Evolutionary conservation across 2,113 vertebrate species (phyloP).

Genomic region (Urocitellus parryii): DNA sequence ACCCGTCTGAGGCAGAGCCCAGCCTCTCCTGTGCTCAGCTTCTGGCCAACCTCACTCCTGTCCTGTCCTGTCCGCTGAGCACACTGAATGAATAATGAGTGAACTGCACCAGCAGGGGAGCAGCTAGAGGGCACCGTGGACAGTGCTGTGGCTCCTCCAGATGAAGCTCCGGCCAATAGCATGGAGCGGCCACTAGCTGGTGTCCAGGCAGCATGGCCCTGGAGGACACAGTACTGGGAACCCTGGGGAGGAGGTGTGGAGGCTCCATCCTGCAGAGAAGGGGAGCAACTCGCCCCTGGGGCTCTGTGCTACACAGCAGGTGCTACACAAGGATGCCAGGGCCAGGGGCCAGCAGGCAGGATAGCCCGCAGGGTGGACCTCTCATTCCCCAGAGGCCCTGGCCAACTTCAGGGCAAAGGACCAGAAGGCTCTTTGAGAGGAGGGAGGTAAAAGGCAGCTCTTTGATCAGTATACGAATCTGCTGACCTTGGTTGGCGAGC

Average conservation of each 20-base stretch:
- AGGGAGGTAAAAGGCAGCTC: background rate
- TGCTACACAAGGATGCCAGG: accelerated
- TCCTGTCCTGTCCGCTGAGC: background rate
- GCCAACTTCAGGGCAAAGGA: background rate
- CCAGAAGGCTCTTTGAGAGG: background rate
- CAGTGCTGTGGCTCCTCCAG: too few species aligned
- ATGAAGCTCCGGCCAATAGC: background rate
- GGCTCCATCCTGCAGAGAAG: background rate
- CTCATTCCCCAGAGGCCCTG: background rate
- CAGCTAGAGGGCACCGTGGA: accelerated
- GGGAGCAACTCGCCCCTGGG: too few species aligned
- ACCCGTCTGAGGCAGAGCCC: background rate
- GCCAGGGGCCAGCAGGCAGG: background rate
- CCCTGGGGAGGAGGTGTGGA: accelerated
- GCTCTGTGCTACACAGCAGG: background rate
- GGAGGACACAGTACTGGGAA: background rate
- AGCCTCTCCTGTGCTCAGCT: background rate
- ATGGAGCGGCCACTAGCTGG: background rate
- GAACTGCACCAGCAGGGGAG: accelerated
- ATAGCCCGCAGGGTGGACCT: background rate
- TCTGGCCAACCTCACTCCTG: background rate
- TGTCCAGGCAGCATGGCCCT: background rate
- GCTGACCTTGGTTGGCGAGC: background rate
- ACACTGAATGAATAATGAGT: background rate
- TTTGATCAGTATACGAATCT: background rate